phyloP scores from a whole-genome alignment of 2,797 vertebrate genomes.

The Artibeus jamaicensis region DNA sequence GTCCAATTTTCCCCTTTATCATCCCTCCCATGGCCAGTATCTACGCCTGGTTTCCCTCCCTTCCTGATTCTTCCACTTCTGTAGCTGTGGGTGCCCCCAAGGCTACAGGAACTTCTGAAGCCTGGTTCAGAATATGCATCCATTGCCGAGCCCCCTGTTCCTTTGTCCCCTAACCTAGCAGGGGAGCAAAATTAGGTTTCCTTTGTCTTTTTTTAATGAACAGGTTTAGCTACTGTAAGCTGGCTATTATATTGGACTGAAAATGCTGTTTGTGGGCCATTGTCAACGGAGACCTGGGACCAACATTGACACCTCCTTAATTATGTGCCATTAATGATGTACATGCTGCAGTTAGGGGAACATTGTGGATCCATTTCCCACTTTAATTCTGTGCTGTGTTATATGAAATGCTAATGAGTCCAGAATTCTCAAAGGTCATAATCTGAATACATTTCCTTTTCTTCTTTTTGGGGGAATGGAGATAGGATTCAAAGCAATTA shows the following conservation, averaged over 20 bases:
- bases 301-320: slow-evolving; percentile 75
- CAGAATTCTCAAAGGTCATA: slow-evolving; percentile 85
- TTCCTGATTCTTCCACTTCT: not conserved
- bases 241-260: slow-evolving; percentile 48
- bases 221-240: slow-evolving; percentile 46
- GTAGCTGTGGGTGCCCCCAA: not conserved
- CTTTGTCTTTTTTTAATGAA: slow-evolving; percentile 50
- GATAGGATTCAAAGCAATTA: slow-evolving; percentile 77
- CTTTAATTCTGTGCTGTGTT: slow-evolving; percentile 81
- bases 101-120: slow-evolving; percentile 11
- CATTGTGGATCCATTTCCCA: slow-evolving; percentile 63
- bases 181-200: slow-evolving; percentile 6
- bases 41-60: not conserved
- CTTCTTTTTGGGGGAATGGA: slow-evolving; percentile 60
- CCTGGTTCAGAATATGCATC: not conserved
- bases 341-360: slow-evolving; percentile 69
- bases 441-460: slow-evolving; percentile 77
- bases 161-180: not conserved
- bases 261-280: slow-evolving; percentile 67
- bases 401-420: slow-evolving; percentile 83
- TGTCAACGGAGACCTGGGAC: slow-evolving; percentile 72
- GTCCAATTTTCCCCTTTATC: not conserved
- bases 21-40: not conserved
- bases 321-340: slow-evolving; percentile 78
- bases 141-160: not conserved